Percentiles rank a stretch among this genome's conserved stretches.
phyloP scores from a whole-genome alignment of 2,888 invertebrate species.

The Agrotis exclamationis region DNA sequence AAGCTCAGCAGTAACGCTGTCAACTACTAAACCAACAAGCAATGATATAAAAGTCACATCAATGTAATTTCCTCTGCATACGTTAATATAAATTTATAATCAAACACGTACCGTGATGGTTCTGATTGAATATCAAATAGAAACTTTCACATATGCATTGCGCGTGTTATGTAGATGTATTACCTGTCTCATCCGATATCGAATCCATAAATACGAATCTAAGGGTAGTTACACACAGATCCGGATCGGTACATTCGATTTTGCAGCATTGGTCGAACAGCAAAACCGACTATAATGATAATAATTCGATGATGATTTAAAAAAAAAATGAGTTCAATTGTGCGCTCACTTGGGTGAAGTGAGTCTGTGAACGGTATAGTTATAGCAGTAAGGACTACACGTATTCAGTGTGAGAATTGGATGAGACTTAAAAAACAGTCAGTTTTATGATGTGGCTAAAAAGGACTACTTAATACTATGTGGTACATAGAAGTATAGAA shows the following conservation, averaged over 20 bases:
- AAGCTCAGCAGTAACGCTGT: background rate
- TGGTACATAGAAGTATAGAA: too few species aligned
- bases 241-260: background rate
- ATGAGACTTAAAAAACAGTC: background rate
- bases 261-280: background rate
- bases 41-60: slow-evolving; percentile 23
- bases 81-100: slow-evolving; percentile 21
- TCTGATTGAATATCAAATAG: slow-evolving; percentile 47
- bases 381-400: too few species aligned
- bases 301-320: too few species aligned
- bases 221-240: background rate
- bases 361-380: too few species aligned
- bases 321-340: too few species aligned
- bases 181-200: slow-evolving; percentile 30
- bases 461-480: background rate
- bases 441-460: background rate
- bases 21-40: background rate
- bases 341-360: too few species aligned
- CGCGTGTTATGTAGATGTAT: slow-evolving; percentile 15
- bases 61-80: slow-evolving; percentile 21
- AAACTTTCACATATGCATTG: slow-evolving; percentile 45
- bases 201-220: slow-evolving; percentile 41
- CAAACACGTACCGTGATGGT: slow-evolving; percentile 20
- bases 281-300: too few species aligned
- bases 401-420: background rate